These are phyloP conservation scores for Thunnus maccoyii DNA, from an alignment of 2,113 vertebrate species.

Conservation along the genomic window DNA sequence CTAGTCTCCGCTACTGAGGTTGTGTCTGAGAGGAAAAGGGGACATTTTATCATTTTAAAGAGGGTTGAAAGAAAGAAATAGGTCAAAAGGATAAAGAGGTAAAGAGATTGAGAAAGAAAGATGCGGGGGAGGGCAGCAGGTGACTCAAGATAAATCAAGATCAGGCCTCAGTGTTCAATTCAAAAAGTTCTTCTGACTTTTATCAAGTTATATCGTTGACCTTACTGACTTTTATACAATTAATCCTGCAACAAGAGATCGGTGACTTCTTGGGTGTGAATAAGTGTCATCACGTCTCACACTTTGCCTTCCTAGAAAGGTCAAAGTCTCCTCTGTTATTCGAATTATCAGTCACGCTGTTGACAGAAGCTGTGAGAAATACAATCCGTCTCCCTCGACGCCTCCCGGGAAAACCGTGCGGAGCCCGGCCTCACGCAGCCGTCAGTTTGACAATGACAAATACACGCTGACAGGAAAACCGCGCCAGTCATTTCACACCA, in stretches of 20 bases:
- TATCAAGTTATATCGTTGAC: neutral
- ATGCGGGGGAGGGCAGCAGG: no score
- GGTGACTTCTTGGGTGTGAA: constrained; percentile 17
- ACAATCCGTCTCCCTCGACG: neutral
- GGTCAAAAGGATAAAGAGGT: neutral
- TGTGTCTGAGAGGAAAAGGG: constrained; percentile 81
- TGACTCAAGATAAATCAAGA: no score
- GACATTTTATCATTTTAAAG: neutral
- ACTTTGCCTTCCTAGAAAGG: constrained; percentile 32
- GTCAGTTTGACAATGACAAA: constrained; percentile 10
- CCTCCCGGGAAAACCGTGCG: neutral
- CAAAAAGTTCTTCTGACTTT: neutral
- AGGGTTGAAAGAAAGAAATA: neutral
- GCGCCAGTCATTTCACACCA: constrained; percentile 22
- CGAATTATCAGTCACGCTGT: constrained; percentile 18
- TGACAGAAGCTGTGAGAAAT: constrained; percentile 50
- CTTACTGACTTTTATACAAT: constrained; percentile 2
- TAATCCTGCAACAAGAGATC: neutral
- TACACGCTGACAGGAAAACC: neutral
- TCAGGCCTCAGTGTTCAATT: no score
- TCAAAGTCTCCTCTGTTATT: constrained; percentile 25
- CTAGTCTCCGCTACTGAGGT: constrained; percentile 97
- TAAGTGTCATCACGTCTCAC: constrained; percentile 29
- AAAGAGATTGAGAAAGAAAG: no score
- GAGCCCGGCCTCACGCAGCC: neutral